A percentile compares a stretch with the other conserved stretches of the same genome.
Conservation (phyloP, 2,797 vertebrate genomes). For the Acanthopagrus latus region DNA sequence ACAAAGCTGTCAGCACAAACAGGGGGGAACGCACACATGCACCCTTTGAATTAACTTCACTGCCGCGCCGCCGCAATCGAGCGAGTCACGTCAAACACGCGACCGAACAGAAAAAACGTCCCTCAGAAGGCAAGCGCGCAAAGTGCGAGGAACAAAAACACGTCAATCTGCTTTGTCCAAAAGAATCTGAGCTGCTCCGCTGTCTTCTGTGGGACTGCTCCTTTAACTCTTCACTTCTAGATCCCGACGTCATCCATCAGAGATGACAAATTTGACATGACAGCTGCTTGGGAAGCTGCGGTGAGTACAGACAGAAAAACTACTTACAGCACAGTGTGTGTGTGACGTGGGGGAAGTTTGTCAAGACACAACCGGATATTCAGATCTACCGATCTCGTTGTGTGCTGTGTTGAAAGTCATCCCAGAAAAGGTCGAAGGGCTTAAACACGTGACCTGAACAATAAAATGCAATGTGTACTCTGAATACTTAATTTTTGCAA, state of each 20-base stretch:
- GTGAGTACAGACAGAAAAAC: constrained; percentile 50
- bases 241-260: constrained; percentile 73
- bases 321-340: constrained; percentile 54
- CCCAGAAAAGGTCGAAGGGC: background rate
- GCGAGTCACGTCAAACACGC: constrained; percentile 66
- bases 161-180: constrained; percentile 77
- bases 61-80: constrained; percentile 59
- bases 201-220: constrained; percentile 59
- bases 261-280: constrained; percentile 79
- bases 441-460: constrained; percentile 5
- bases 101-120: constrained; percentile 55
- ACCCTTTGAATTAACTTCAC: constrained; percentile 74
- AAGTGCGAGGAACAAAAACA: constrained; percentile 78
- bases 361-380: constrained; percentile 30
- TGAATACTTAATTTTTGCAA: background rate
- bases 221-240: constrained; percentile 74
- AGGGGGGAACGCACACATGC: constrained; percentile 33
- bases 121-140: constrained; percentile 65
- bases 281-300: constrained; percentile 65
- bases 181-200: constrained; percentile 66
- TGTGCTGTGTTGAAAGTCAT: background rate
- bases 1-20: constrained; percentile 73
- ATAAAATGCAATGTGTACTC: background rate
- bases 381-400: constrained; percentile 21
- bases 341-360: constrained; percentile 55